Percentiles rank a stretch among this genome's conserved stretches.
Evolutionary conservation across 2,113 vertebrate genomes (phyloP).

Genomic region (Pedionomus torquatus): DNA sequence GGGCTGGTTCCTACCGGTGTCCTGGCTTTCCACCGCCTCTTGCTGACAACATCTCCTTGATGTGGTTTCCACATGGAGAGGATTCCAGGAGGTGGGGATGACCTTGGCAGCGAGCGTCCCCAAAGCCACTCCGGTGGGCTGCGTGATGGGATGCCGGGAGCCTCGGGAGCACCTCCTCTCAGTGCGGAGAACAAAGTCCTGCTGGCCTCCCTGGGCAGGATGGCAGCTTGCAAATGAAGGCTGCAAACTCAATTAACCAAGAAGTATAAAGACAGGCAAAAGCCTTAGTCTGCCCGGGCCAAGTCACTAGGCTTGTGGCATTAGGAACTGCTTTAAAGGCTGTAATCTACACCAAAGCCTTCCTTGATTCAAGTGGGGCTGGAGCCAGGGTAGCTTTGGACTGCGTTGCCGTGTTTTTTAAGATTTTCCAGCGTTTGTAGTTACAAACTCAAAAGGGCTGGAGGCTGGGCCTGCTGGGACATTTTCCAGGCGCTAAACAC

Average conservation of each 20-base stretch:
- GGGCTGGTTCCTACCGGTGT: not conserved
- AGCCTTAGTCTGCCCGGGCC: not conserved
- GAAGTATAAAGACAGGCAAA: not conserved
- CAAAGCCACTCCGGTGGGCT: accelerated
- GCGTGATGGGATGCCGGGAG: accelerated
- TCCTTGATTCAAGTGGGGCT: not conserved
- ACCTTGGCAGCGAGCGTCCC: accelerated
- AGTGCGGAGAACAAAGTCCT: not conserved
- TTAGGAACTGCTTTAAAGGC: slow-evolving; percentile 1
- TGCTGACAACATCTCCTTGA: not conserved
- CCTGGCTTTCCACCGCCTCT: not conserved
- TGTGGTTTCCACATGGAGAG: not conserved
- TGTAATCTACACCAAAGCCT: slow-evolving; percentile 45
- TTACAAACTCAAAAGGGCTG: not conserved
- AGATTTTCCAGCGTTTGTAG: not conserved
- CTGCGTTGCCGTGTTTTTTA: not conserved
- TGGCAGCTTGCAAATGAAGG: not conserved
- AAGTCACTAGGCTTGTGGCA: not conserved
- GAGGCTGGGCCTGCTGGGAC: slow-evolving; percentile 2
- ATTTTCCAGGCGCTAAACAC: slow-evolving; percentile 7
- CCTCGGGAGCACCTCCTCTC: not conserved
- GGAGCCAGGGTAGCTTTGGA: slow-evolving; percentile 18
- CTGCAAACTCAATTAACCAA: not conserved
- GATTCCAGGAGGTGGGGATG: not conserved
- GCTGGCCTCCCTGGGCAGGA: not conserved